Percentiles rank a stretch among this genome's conserved stretches.
Conservation (phyloP, 2,797 vertebrate genomes). For the Cyclura pinguis region DNA sequence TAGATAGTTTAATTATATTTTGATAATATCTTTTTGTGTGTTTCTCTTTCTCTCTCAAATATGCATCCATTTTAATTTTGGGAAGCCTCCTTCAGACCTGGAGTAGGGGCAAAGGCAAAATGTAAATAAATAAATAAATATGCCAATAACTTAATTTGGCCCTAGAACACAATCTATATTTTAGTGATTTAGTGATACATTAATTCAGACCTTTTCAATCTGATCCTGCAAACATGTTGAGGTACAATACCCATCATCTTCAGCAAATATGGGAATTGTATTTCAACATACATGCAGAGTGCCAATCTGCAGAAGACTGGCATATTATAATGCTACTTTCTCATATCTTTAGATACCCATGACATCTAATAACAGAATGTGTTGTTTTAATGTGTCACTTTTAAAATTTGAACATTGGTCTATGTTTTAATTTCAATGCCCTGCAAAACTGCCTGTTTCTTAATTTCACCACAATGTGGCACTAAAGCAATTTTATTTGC, state of each 20-base stretch:
- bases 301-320: too few species aligned
- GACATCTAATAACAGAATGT: background rate
- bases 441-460: conserved; percentile 11
- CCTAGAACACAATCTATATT: background rate
- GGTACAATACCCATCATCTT: background rate
- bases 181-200: background rate
- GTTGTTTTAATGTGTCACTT: background rate
- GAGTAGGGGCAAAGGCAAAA: too few species aligned
- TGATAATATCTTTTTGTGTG: too few species aligned
- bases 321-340: background rate
- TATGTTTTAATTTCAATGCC: background rate
- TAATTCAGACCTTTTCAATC: background rate
- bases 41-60: too few species aligned
- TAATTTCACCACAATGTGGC: conserved; percentile 66
- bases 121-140: too few species aligned
- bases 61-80: too few species aligned
- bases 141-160: background rate
- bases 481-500: conserved; percentile 69
- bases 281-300: background rate
- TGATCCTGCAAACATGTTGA: background rate
- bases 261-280: background rate
- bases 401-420: background rate
- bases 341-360: background rate
- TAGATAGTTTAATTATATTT: too few species aligned
- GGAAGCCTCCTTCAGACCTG: too few species aligned